Percentiles rank a stretch among this genome's conserved stretches.
Evolutionary conservation across 2,113 vertebrate genomes (phyloP).

Genomic region (Conger conger): DNA sequence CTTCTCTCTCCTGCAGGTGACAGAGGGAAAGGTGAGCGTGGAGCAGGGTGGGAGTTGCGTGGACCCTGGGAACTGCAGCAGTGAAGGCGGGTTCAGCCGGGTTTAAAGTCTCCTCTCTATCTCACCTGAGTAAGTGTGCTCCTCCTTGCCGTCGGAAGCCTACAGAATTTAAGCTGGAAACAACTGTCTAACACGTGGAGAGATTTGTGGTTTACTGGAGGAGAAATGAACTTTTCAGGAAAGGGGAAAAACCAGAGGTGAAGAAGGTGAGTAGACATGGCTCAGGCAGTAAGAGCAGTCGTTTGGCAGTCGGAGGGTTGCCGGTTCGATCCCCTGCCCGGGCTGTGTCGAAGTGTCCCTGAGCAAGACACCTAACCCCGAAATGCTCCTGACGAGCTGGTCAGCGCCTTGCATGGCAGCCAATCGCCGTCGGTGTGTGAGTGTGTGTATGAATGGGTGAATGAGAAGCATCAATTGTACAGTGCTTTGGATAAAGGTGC

Average conservation of each 20-base stretch:
- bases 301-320: too few species aligned
- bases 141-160: not conserved
- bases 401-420: too few species aligned
- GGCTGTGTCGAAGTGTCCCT: too few species aligned
- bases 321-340: too few species aligned
- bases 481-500: too few species aligned
- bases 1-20: not conserved
- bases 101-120: not conserved
- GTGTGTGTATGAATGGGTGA: too few species aligned
- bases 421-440: too few species aligned
- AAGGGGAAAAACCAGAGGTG: not conserved
- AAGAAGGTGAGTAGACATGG: not conserved
- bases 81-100: not conserved
- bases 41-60: not conserved
- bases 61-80: not conserved
- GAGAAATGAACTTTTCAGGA: not conserved
- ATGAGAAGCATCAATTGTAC: too few species aligned
- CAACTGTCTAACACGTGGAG: not conserved
- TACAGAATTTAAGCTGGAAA: not conserved
- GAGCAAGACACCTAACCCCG: too few species aligned
- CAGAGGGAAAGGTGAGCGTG: too few species aligned
- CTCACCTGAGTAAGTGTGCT: not conserved
- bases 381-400: too few species aligned
- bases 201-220: not conserved
- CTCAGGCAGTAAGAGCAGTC: too few species aligned